These are phyloP conservation scores for Cyphomyrus plagiostoma DNA, from an alignment of 2,113 vertebrate genomes.

Conservation along the genomic window DNA sequence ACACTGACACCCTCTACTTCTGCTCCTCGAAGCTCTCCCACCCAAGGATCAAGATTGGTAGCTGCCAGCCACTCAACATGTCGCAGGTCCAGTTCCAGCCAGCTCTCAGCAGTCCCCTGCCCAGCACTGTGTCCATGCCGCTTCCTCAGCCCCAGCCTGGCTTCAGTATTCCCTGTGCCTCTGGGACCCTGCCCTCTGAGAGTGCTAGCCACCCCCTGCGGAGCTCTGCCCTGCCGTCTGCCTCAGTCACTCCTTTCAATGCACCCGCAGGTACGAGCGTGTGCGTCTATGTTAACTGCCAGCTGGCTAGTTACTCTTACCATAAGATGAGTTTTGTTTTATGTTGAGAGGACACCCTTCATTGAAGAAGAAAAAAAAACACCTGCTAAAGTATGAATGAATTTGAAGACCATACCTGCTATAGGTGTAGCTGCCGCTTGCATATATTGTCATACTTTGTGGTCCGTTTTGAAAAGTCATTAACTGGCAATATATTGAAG, in stretches of 20 bases:
- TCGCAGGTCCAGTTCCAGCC: slow-evolving; percentile 89
- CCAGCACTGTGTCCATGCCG: slow-evolving; percentile 62
- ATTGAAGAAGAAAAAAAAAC: background rate
- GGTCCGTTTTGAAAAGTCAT: background rate
- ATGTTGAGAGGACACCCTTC: background rate
- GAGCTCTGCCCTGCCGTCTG: slow-evolving; percentile 85
- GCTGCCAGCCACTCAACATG: slow-evolving; percentile 68
- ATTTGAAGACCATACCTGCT: background rate
- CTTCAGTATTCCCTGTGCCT: slow-evolving; percentile 81
- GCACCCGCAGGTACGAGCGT: slow-evolving; percentile 73
- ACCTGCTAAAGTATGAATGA: background rate
- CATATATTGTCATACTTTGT: background rate
- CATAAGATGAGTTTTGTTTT: background rate
- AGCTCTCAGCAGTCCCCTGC: slow-evolving; percentile 68
- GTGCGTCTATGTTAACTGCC: background rate
- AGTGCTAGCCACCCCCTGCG: slow-evolving; percentile 87
- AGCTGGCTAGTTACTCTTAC: background rate
- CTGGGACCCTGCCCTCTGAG: slow-evolving; percentile 83
- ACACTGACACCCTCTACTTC: background rate
- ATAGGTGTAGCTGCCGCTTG: background rate
- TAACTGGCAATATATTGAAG: background rate
- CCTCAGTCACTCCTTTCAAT: slow-evolving; percentile 80
- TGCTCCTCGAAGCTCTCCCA: slow-evolving; percentile 29
- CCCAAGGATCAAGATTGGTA: background rate
- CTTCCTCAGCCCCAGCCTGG: slow-evolving; percentile 66